Evolutionary conservation across 2,888 invertebrate species (phyloP), one percentile per base, ranked within the genome.

Genomic region (Baronia brevicornis): DNA sequence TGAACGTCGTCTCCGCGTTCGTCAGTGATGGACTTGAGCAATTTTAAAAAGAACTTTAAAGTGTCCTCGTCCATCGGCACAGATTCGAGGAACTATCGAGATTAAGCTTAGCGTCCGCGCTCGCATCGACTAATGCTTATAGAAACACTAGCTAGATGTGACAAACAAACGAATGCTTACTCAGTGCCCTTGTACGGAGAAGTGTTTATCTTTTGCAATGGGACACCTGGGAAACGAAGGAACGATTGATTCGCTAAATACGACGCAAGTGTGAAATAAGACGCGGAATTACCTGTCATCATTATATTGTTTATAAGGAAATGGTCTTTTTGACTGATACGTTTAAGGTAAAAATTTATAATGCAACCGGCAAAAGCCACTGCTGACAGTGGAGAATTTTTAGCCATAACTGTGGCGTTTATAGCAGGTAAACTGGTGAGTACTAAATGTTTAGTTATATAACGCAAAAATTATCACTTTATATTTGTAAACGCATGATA

Each of bases 151-250:
- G 25, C 15, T 18, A 19, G 18, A 19, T 13, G 15, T 15, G 9
- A 7, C 6, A 29, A 29, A 40, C 27, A 33, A 25, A 7, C 12
- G 25, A 30, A 21, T 49, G 67, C 68, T 65, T 55, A 66, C 48
- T 59, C 58, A 63, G 67, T 23, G 33, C 29, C 55, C 54, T 36
- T 46, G 41, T 67, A 64, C 57, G 54, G 54, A 47, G 75, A 68
- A 72, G 32, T 65, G 64, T 68, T 65, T 70, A 71, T 68, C 64
- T 57, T 47, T 36, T 29, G 62, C 42, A 66, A 72, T 42, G 31
- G 37, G 60, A 74, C 60, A 71, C 73, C 58, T 63, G 60, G 44
- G 60, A 60, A 54, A 50, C n/a, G n/a, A n/a, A 45, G 43, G 41
- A 37, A 39, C 33, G 25, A 35, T 37, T 39, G 36, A n/a, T n/a